Evolutionary conservation across 1,140 invertebrate species (phyloP), one percentile per base, ranked within the genome.

Genomic region (Steinernema feltiae): DNA sequence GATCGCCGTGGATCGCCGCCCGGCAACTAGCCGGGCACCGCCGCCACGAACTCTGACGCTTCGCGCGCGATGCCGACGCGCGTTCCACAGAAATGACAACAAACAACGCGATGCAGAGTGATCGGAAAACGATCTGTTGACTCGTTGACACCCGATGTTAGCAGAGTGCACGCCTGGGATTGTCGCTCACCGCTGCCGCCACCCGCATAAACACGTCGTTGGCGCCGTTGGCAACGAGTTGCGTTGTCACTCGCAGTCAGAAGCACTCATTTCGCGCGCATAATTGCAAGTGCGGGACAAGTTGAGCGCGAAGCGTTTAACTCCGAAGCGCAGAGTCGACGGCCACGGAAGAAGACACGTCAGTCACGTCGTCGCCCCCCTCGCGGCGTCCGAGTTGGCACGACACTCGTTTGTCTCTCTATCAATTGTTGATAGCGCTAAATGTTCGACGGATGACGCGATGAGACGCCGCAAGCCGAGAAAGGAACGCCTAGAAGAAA

Each of bases 361-460:
- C 53, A 63, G n/a, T n/a, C n/a, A n/a, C n/a, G n/a, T n/a, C n/a
- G n/a, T n/a, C n/a, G n/a, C n/a, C n/a, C n/a, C n/a, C n/a, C n/a
- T n/a, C n/a, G n/a, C n/a, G n/a, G n/a, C n/a, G n/a, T n/a, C n/a
- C n/a, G n/a, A n/a, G n/a, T n/a, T n/a, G n/a, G n/a, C n/a, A n/a
- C n/a, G n/a, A n/a, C n/a, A n/a, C n/a, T n/a, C n/a, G n/a, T n/a
- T n/a, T n/a, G n/a, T n/a, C n/a, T n/a, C 53, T 63, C 53, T 63
- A 63, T 63, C 53, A 63, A 63, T 63, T n/a, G 53, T 63, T 63
- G 53, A 63, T 63, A 63, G 53, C 53, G 12, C 12, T 3, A 27
- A 63, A 12, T 63, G 24, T 63, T 63, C 53, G 35, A 41, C 35
- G 7, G 35, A 41, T n/a, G n/a, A n/a, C n/a, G n/a, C n/a, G n/a